Evolutionary conservation across 2,797 vertebrate species (phyloP).

Genomic region (Hypotaenidia philippensis): DNA sequence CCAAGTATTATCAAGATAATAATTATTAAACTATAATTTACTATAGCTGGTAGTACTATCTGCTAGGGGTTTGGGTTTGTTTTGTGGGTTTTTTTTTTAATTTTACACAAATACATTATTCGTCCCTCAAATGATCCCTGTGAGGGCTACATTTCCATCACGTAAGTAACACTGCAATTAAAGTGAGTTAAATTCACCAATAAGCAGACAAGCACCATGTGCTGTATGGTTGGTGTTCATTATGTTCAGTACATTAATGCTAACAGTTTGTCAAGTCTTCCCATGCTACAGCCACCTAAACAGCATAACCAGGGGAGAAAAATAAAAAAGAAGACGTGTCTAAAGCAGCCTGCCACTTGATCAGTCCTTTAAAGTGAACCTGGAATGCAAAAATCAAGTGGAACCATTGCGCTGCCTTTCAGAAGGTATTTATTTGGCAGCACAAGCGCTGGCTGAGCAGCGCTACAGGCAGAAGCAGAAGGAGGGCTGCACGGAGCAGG

Average conservation of each 20-base stretch:
- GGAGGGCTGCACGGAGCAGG: neutral
- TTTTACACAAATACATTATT: slow-evolving; percentile 47
- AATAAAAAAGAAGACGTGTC: neutral
- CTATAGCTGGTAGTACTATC: slow-evolving; percentile 51
- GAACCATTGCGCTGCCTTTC: neutral
- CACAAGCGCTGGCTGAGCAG: neutral
- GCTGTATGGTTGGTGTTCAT: slow-evolving; percentile 82
- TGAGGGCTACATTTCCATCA: slow-evolving; percentile 73
- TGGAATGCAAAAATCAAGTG: neutral
- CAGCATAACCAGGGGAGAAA: neutral
- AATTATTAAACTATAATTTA: slow-evolving; percentile 77
- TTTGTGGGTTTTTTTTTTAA: neutral
- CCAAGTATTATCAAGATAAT: slow-evolving; percentile 48
- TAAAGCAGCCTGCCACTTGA: neutral
- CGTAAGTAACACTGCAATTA: slow-evolving; percentile 75
- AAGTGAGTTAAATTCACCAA: slow-evolving; percentile 76
- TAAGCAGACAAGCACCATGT: slow-evolving; percentile 88
- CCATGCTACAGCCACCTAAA: slow-evolving; percentile 26
- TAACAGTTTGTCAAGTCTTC: slow-evolving; percentile 66
- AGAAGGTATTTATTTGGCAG: neutral
- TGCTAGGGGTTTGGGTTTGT: neutral
- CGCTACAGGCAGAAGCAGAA: neutral
- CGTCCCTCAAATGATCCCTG: slow-evolving; percentile 53
- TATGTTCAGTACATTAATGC: slow-evolving; percentile 75
- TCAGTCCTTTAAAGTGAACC: neutral